Conservation (phyloP, 2,888 invertebrate species). For the Geotrupes spiniger region DNA sequence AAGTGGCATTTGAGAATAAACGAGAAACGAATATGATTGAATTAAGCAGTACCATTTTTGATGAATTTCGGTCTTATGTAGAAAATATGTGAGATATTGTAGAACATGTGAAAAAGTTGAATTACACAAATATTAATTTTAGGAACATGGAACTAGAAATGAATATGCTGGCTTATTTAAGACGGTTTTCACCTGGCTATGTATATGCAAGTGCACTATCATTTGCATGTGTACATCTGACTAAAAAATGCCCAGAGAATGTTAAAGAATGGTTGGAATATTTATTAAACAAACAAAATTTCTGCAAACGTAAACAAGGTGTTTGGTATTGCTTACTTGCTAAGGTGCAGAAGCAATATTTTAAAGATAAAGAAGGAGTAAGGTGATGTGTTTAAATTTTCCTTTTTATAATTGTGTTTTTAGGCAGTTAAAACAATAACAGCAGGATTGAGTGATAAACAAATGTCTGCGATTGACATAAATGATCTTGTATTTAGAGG, state of each 20-base stretch:
- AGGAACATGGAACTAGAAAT: conserved; percentile 7
- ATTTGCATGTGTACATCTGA: conserved; percentile 27
- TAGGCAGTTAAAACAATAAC: conserved; percentile 54
- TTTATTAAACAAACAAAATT: conserved; percentile 31
- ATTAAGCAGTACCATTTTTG: conserved; percentile 16
- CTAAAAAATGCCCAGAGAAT: conserved; percentile 24
- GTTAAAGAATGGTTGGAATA: conserved; percentile 35
- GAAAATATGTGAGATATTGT: no score
- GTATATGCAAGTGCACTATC: conserved; percentile 31
- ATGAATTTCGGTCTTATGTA: conserved; percentile 12
- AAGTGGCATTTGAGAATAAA: conserved; percentile 19
- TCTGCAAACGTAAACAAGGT: conserved; percentile 30
- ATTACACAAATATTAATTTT: conserved; percentile 7
- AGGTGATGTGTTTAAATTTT: conserved; percentile 16
- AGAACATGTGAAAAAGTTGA: conserved; percentile 12
- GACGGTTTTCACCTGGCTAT: conserved; percentile 34
- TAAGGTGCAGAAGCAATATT: conserved; percentile 26
- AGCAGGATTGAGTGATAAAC: conserved; percentile 45
- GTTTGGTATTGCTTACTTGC: conserved; percentile 36
- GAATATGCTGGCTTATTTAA: conserved; percentile 27
- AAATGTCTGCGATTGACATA: conserved; percentile 30
- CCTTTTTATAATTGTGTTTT: conserved; percentile 28
- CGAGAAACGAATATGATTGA: conserved; percentile 6
- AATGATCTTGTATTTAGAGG: conserved; percentile 32
- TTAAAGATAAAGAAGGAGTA: conserved; percentile 29